A percentile compares a stretch with the other conserved stretches of the same genome.
phyloP scores from a whole-genome alignment of 64 coral and sea anemone species.

The Platygyra sinensis region DNA sequence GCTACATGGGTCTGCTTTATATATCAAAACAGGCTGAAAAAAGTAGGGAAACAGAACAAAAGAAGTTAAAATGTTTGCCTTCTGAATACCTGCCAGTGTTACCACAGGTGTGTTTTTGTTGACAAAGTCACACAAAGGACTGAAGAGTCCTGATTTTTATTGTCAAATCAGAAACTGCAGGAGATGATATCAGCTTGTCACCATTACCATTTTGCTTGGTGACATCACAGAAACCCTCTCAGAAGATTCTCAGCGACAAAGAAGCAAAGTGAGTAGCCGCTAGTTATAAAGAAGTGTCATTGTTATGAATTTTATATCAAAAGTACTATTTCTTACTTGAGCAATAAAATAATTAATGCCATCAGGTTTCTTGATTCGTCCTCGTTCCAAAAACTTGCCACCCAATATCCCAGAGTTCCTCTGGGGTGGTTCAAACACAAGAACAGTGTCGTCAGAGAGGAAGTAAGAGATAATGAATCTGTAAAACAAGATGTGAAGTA shows the following conservation, averaged over 20 bases:
- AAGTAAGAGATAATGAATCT: slow-evolving; percentile 97
- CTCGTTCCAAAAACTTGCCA: slow-evolving; percentile 93
- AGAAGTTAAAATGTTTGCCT: no score
- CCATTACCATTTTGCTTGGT: no score
- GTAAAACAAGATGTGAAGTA: neutral
- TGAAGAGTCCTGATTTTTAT: neutral
- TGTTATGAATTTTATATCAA: no score
- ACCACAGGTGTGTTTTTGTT: neutral
- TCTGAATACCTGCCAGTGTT: neutral
- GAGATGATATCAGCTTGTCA: neutral
- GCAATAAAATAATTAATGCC: slow-evolving; percentile 69
- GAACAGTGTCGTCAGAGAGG: slow-evolving; percentile 88
- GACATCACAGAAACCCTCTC: no score
- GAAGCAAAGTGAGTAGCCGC: no score
- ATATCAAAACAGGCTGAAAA: no score
- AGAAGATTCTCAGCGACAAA: no score
- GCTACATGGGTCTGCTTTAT: no score
- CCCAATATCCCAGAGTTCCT: slow-evolving; percentile 98
- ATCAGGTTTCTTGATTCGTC: slow-evolving; percentile 79
- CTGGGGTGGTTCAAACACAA: slow-evolving; percentile 94
- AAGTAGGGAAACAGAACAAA: no score
- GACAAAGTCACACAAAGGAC: neutral
- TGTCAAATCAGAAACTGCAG: neutral
- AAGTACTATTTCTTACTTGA: slow-evolving; percentile 52
- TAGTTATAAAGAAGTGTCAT: no score